A percentile compares a stretch with the other conserved stretches of the same genome.
These are phyloP conservation scores for Seladonia tumulorum DNA, from an alignment of 2,888 invertebrate species.

Conservation along the genomic window DNA sequence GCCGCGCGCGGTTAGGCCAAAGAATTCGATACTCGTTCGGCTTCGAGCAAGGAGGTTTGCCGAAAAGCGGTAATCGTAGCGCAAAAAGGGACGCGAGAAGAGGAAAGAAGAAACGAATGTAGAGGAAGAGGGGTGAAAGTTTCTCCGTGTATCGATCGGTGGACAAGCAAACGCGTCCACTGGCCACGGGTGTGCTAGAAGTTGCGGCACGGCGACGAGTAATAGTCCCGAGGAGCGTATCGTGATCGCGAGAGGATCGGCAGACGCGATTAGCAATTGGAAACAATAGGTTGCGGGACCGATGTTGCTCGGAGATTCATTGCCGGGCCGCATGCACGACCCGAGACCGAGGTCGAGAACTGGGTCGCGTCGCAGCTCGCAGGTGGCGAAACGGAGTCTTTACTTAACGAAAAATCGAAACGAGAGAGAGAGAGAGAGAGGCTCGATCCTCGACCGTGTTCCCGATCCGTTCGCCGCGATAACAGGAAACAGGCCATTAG, in stretches of 20 bases:
- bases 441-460: not conserved
- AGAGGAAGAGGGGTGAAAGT: too few species aligned
- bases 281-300: slow-evolving; percentile 26
- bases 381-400: not conserved
- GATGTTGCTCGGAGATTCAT: slow-evolving; percentile 37
- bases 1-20: too few species aligned
- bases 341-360: not conserved
- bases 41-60: too few species aligned
- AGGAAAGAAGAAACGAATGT: too few species aligned
- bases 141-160: too few species aligned
- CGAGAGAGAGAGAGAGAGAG: not conserved
- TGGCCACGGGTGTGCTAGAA: too few species aligned
- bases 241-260: slow-evolving; percentile 41
- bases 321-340: slow-evolving; percentile 37
- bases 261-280: slow-evolving; percentile 47
- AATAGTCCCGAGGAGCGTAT: slow-evolving; percentile 4
- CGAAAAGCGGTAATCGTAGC: too few species aligned
- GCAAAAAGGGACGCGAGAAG: too few species aligned
- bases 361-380: slow-evolving; percentile 25
- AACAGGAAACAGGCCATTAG: not conserved
- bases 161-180: too few species aligned
- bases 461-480: slow-evolving; percentile 9
- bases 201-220: not conserved
- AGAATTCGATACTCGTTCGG: too few species aligned
- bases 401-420: slow-evolving; percentile 16